Evolutionary conservation across 2,113 vertebrate species (phyloP).

Genomic region (Probosciger aterrimus): DNA sequence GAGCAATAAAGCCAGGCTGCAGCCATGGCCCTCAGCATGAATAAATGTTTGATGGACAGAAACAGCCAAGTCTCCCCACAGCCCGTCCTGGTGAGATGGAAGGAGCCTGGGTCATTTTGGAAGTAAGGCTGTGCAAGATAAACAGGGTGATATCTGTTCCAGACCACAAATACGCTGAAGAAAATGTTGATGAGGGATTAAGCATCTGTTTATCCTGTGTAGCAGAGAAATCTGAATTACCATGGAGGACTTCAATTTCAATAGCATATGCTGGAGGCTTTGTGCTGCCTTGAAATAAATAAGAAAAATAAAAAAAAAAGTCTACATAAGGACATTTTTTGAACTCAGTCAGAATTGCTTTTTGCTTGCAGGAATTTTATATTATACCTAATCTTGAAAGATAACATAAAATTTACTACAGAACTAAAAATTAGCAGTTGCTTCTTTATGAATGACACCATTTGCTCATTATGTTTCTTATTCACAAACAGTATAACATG

Average conservation of each 20-base stretch:
- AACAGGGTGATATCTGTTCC: background rate
- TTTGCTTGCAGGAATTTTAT: background rate
- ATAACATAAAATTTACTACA: background rate
- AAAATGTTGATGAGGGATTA: background rate
- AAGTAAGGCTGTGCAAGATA: background rate
- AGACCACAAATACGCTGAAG: background rate
- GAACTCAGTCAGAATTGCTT: background rate
- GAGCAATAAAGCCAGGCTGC: background rate
- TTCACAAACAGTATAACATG: background rate
- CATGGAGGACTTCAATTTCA: background rate
- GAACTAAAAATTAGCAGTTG: constrained; percentile 16
- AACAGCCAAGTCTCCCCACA: background rate
- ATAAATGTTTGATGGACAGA: background rate
- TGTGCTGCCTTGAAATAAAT: background rate
- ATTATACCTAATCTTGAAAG: background rate
- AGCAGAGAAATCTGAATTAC: constrained; percentile 5
- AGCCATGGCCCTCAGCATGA: fast-evolving
- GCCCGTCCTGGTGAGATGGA: fast-evolving
- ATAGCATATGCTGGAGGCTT: background rate
- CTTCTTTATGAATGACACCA: background rate
- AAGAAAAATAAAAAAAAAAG: background rate
- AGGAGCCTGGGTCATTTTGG: background rate
- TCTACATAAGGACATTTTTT: background rate
- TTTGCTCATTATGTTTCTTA: constrained; percentile 29
- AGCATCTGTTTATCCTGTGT: background rate